These are phyloP conservation scores for Caenorhabditis briggsae DNA, from an alignment of 1,140 invertebrate genomes.

Conservation along the genomic window DNA sequence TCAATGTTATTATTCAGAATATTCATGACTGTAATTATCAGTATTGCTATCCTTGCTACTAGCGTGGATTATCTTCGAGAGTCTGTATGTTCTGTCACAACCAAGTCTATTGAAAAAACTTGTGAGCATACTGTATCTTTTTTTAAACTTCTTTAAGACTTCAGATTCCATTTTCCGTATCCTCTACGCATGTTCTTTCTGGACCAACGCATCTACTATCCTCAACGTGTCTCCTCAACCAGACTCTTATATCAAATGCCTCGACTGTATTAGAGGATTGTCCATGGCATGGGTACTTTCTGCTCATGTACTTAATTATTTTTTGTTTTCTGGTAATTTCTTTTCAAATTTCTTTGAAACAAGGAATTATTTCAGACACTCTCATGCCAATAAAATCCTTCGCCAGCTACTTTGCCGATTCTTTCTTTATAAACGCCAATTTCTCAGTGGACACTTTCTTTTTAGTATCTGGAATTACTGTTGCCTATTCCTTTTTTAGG, in stretches of 20 bases:
- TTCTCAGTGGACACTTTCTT: slow-evolving; percentile 65
- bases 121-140: not conserved
- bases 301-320: slow-evolving; percentile 70
- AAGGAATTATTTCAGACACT: slow-evolving; percentile 42
- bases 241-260: slow-evolving; percentile 52
- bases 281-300: slow-evolving; percentile 78
- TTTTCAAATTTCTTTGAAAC: not conserved
- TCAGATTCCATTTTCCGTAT: slow-evolving; percentile 45
- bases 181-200: slow-evolving; percentile 67
- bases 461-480: slow-evolving; percentile 58
- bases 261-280: slow-evolving; percentile 78
- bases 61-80: slow-evolving; percentile 6
- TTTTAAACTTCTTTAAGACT: not conserved
- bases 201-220: slow-evolving; percentile 68
- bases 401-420: slow-evolving; percentile 30
- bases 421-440: slow-evolving; percentile 56
- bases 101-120: slow-evolving; percentile 75
- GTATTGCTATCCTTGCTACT: not conserved
- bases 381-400: not conserved
- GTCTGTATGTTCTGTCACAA: slow-evolving; percentile 72
- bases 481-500: slow-evolving; percentile 64
- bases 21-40: not conserved
- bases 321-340: slow-evolving; percentile 21
- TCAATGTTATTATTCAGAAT: not conserved
- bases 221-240: slow-evolving; percentile 44